Evolutionary conservation across 2,797 vertebrate species (phyloP), one percentile per base, ranked within the genome.

Genomic region (Eulemur rubriventer): DNA sequence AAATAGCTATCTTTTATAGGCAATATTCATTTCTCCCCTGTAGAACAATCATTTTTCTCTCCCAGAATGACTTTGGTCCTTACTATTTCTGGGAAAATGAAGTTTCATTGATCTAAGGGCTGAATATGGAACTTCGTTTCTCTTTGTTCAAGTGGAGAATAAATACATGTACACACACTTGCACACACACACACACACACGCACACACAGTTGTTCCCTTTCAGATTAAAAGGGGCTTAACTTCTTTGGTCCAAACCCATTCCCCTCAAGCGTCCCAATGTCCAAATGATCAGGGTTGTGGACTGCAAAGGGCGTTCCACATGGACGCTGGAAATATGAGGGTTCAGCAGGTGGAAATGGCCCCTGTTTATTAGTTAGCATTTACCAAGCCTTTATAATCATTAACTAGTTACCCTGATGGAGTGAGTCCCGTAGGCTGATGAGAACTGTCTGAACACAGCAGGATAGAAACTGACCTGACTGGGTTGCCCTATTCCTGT

Each of bases 361-460:
- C 35, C 79, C 82, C 67, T 72, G 79, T 92, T 55, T 91, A 92
- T 91, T 88, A 89, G 75, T 75, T 89, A 97, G 94, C 96, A 85
- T 95, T 93, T 86, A 65, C 91, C 73, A 84, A 94, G 48, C 57
- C 83, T 91, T 91, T 92, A 43, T 89, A 97, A 97, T 97, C 91
- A 95, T 97, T 96, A 96, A 96, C 94, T 83, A 72, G 75, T 89
- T 82, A 35, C 30, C 52, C 81, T 72, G 63, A 55, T 88, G 63
- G 50, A 83, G 38, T 30, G 81, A 90, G 82, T 92, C 57, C 72
- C 38, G 5, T 3, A 72, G 94, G 79, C 7, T 79, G 90, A 67
- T 67, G 93, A 81, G 73, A 96, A 57, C 5, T 52, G 26, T 83
- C n/a, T 55, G 79, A 94, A 79, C 52, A 43, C 7, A 67, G 43